Base-by-base conservation (phyloP, 2,113 vertebrate species). In the Cyanoramphus novaezelandiae region DNA sequence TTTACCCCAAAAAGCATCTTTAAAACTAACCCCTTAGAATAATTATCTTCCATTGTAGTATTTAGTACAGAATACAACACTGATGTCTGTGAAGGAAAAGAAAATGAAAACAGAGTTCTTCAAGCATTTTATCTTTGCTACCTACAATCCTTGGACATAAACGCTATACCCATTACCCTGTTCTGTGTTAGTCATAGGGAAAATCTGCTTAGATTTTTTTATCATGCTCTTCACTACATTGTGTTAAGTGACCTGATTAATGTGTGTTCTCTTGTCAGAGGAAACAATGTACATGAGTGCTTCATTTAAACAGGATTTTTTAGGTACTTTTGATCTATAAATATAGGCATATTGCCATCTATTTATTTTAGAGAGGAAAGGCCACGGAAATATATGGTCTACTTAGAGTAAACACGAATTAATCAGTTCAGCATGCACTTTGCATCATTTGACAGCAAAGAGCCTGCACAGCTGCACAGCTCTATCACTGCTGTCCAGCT, bases 211-310 rank as follows among this genome's bases (percentile, higher is more conserved):
- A n/a, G 31, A 31, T 63, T 82, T 84, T 70, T 92, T 88, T 74
- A 55, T 59, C 52, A 31, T 39, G 11, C 15, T 89, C 13, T 89
- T 91, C 64, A 59, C 31, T 78, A 29, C 13, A 69, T 15, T 89
- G 44, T 17, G 59, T 76, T 89, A 92, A 89, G 60, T 82, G 69
- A 95, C 39, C 35, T 72, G 65, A 96, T 82, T 93, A 93, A 31
- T 1, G 2, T 75, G 37, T 74, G 27, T 79, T 72, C 17, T 76
- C 35, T 60, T 91, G 14, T 91, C 52, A 92, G 47, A 82, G 44
- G 46, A 84, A 49, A 79, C 39, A 87, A 76, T 6, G 8, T 41
- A 78, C 37, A 50, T 2, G 27, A 87, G 33, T 3, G 8, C 21
- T 76, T 82, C 74, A 50, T 79, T 95, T 91, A 84, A 79, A 75